Percentiles rank a stretch among this genome's conserved stretches.
phyloP scores from a whole-genome alignment of 2,888 invertebrate genomes.

The Netelia inedita region DNA sequence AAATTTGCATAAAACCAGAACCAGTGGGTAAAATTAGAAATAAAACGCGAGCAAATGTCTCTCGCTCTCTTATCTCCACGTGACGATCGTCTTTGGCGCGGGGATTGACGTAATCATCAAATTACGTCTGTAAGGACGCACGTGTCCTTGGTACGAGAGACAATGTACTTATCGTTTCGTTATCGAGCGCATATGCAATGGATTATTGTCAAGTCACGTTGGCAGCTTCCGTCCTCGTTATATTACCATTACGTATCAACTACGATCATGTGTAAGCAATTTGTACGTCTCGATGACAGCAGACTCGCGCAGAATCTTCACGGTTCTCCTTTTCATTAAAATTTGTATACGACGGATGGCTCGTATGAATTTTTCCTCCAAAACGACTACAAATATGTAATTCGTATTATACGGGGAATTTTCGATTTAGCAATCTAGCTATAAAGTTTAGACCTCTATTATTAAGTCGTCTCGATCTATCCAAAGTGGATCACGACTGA shows the following conservation, averaged over 20 bases:
- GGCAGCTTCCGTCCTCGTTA: constrained; percentile 55
- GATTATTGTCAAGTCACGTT: constrained; percentile 26
- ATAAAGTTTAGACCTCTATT: too few species aligned
- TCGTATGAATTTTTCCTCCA: too few species aligned
- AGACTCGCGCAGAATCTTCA: constrained; percentile 31
- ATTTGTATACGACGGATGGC: neutral
- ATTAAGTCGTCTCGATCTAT: too few species aligned
- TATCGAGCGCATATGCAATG: constrained; percentile 49
- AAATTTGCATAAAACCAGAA: neutral
- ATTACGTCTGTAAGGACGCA: constrained; percentile 19
- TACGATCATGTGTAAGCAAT: constrained; percentile 16
- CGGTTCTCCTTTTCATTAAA: constrained; percentile 12
- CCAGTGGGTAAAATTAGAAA: neutral
- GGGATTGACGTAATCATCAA: constrained; percentile 32
- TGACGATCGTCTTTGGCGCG: constrained; percentile 39
- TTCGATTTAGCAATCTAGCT: too few species aligned
- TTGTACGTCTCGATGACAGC: constrained; percentile 30
- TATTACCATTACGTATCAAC: constrained; percentile 39
- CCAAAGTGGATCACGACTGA: too few species aligned
- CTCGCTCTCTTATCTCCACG: constrained; percentile 47
- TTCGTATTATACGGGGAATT: too few species aligned
- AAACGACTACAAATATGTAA: too few species aligned
- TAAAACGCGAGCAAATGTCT: constrained; percentile 19
- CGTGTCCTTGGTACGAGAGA: constrained; percentile 52
- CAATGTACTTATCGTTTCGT: constrained; percentile 65